These are phyloP conservation scores for Numenius arquata DNA, from an alignment of 2,113 vertebrate genomes.

Conservation along the genomic window DNA sequence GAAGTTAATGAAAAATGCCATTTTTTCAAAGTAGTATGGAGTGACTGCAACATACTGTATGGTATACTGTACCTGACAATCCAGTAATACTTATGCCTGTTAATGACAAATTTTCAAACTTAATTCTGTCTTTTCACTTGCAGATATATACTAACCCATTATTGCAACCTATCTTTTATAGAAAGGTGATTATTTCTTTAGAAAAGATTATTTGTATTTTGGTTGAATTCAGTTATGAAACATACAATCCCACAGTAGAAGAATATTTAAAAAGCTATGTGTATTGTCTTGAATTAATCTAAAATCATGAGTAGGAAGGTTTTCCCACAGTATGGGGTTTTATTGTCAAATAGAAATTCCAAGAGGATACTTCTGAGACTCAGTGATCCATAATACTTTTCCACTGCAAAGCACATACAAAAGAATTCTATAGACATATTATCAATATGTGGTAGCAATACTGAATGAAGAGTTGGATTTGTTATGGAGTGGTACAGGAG, in stretches of 20 bases:
- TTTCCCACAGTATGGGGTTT: constrained; percentile 4
- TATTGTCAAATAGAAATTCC: background rate
- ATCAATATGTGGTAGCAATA: background rate
- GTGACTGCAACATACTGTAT: constrained; percentile 13
- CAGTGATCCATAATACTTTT: background rate
- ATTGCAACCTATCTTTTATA: background rate
- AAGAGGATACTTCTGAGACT: background rate
- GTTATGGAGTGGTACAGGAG: background rate
- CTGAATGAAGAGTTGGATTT: background rate
- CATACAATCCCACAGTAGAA: background rate
- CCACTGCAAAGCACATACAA: background rate
- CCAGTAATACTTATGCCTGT: background rate
- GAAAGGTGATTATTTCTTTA: background rate
- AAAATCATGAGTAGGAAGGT: background rate
- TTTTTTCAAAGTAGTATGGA: constrained; percentile 33
- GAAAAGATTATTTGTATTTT: background rate
- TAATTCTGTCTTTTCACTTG: background rate
- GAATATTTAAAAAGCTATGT: background rate
- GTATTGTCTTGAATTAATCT: constrained; percentile 12
- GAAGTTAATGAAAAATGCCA: constrained; percentile 25
- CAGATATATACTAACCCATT: background rate
- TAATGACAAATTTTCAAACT: background rate
- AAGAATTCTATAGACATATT: background rate
- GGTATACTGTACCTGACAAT: background rate
- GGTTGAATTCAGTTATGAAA: background rate